These are phyloP conservation scores for Zapornia atra DNA, from an alignment of 2,113 vertebrate genomes.

Conservation along the genomic window DNA sequence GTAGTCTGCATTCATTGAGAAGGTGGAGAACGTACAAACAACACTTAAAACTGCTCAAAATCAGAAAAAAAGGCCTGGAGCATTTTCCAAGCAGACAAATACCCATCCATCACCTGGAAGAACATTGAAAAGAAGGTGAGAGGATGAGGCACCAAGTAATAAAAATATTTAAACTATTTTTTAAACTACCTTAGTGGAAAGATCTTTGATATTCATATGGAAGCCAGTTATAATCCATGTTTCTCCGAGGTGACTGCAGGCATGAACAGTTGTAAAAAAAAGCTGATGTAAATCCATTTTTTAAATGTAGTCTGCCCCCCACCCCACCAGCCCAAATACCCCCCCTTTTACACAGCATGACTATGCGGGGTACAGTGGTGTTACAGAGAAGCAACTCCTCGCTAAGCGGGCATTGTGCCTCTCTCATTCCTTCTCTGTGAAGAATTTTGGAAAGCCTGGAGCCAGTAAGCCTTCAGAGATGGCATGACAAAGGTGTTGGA, in stretches of 20 bases:
- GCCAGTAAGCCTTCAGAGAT: background rate
- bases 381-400: background rate
- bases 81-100: background rate
- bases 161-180: background rate
- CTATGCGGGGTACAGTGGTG: fast-evolving
- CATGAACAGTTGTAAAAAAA: background rate
- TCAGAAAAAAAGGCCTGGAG: background rate
- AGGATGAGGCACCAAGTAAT: background rate
- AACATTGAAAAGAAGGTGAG: background rate
- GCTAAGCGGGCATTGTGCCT: no score
- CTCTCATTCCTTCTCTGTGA: background rate
- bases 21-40: background rate
- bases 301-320: background rate
- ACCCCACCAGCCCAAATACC: background rate
- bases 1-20: slow-evolving; percentile 7
- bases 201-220: background rate
- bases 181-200: background rate
- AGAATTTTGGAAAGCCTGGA: background rate
- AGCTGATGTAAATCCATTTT: background rate
- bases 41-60: background rate
- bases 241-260: background rate
- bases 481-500: background rate
- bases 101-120: background rate
- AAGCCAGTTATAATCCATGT: background rate
- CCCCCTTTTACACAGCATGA: background rate